Evolutionary conservation across 1,140 invertebrate genomes (phyloP).

Genomic region (Papilio aristodemus): DNA sequence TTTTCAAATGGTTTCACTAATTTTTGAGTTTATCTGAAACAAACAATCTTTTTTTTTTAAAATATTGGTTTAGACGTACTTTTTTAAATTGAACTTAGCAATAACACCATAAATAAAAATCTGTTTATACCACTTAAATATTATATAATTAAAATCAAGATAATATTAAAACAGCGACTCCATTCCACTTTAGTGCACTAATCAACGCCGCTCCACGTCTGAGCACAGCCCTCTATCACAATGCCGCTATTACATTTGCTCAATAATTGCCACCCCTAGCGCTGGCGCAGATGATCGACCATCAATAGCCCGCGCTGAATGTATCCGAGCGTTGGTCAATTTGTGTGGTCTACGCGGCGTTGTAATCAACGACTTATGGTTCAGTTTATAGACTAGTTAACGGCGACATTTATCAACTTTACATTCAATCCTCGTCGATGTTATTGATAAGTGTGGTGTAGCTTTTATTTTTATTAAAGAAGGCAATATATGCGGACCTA

Average conservation of each 20-base stretch:
- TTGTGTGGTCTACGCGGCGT: slow-evolving; percentile 37
- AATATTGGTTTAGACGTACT: too few species aligned
- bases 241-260: slow-evolving; percentile 76
- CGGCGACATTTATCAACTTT: background rate
- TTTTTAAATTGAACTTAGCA: too few species aligned
- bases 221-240: slow-evolving; percentile 66
- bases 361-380: slow-evolving; percentile 34
- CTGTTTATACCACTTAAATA: too few species aligned
- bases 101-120: too few species aligned
- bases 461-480: too few species aligned
- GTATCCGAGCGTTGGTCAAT: slow-evolving; percentile 44
- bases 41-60: too few species aligned
- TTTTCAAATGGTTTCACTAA: too few species aligned
- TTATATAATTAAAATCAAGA: background rate
- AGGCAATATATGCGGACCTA: too few species aligned
- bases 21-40: too few species aligned
- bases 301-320: slow-evolving; percentile 44
- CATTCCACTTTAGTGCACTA: slow-evolving; percentile 52
- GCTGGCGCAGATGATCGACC: slow-evolving; percentile 47
- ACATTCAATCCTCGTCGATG: background rate
- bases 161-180: slow-evolving; percentile 41
- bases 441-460: too few species aligned
- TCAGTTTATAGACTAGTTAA: background rate
- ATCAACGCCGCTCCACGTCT: slow-evolving; percentile 65
- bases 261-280: slow-evolving; percentile 66